A percentile compares a stretch with the other conserved stretches of the same genome.
Conservation (phyloP, 2,797 vertebrate genomes). For the Enteromius treurensis region DNA sequence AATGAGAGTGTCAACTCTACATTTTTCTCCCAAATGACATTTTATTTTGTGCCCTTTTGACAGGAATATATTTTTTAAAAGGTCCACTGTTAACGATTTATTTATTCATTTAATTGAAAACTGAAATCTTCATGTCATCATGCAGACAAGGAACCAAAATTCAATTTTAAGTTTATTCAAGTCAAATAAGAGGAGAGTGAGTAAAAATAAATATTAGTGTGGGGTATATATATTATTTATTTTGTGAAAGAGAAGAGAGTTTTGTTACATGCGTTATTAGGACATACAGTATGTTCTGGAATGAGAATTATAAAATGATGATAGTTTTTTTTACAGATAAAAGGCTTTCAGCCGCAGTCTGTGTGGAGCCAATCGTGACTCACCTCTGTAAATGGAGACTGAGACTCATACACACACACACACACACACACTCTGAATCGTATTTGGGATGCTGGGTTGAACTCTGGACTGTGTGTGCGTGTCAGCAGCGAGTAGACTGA, state of each 20-base stretch:
- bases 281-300: not conserved
- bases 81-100: not conserved
- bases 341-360: not conserved
- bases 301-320: not conserved
- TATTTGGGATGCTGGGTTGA: constrained; percentile 25
- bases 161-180: not conserved
- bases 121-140: not conserved
- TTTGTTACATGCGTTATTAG: not conserved
- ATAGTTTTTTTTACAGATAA: not conserved
- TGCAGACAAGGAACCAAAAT: not conserved
- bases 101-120: not conserved
- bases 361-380: constrained; percentile 8
- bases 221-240: not conserved
- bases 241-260: not conserved
- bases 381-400: constrained; percentile 31
- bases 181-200: not conserved
- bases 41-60: not conserved
- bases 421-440: constrained; percentile 15
- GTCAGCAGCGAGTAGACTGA: constrained; percentile 4
- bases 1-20: not conserved
- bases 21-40: not conserved
- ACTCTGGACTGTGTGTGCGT: not conserved
- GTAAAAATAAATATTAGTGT: not conserved
- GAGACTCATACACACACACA: not conserved
- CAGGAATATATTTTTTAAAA: not conserved